These are phyloP conservation scores for Tenthredo livida DNA, from an alignment of 2,888 invertebrate genomes.

Conservation along the genomic window DNA sequence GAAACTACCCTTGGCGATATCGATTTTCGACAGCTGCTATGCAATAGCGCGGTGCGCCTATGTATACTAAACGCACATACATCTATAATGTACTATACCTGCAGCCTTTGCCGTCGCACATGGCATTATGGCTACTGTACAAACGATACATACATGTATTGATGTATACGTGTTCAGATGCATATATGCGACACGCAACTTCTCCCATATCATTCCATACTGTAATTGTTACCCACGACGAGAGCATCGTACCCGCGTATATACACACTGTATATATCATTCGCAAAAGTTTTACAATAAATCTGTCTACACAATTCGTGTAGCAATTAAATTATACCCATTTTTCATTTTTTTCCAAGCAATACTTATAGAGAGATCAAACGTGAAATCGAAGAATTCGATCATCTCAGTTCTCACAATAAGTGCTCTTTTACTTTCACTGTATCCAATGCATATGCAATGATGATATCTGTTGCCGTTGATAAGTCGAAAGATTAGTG, in stretches of 20 bases:
- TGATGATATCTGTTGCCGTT: not conserved
- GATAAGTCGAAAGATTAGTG: not conserved
- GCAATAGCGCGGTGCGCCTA: conserved; percentile 53
- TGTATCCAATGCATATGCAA: not conserved
- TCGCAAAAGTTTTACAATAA: not conserved
- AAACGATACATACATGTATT: not conserved
- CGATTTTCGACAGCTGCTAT: conserved; percentile 77
- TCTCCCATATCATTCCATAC: not conserved
- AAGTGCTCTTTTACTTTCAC: not conserved
- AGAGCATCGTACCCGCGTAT: not conserved
- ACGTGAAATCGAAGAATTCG: not conserved
- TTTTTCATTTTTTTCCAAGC: not conserved
- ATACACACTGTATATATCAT: not conserved
- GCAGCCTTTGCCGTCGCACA: conserved; percentile 6
- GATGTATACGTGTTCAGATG: not conserved
- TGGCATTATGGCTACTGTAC: not conserved
- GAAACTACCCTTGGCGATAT: conserved; percentile 66
- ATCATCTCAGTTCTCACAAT: not conserved
- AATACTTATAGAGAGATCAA: not conserved
- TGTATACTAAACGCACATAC: not conserved
- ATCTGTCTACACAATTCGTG: not conserved
- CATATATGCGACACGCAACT: conserved; percentile 35
- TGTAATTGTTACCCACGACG: not conserved
- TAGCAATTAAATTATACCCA: not conserved
- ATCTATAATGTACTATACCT: not conserved